These are phyloP conservation scores for Gallinago nigripennis DNA, from an alignment of 2,797 vertebrate species.

Conservation along the genomic window DNA sequence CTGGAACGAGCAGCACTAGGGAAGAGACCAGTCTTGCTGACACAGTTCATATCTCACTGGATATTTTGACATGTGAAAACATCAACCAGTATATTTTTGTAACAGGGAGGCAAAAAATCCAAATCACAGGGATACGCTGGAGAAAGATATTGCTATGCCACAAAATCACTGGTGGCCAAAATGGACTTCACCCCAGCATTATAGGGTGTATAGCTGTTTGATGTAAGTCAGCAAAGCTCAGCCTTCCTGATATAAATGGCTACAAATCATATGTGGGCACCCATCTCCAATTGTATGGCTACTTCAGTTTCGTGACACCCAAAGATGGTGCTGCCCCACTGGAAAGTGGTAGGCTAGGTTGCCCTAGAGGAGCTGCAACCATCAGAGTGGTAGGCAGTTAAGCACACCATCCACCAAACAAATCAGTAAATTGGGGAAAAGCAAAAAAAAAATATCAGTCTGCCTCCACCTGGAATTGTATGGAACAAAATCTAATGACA, in stretches of 20 bases:
- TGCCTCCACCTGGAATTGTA: neutral
- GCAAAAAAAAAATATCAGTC: neutral
- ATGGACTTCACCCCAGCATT: neutral
- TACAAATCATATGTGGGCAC: neutral
- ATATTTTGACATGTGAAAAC: conserved; percentile 45
- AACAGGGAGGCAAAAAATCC: neutral
- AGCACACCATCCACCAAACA: neutral
- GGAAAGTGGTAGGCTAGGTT: neutral
- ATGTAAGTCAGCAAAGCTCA: neutral
- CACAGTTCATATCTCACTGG: conserved; percentile 22
- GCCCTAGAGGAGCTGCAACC: neutral
- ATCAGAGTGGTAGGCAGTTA: neutral
- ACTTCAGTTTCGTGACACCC: neutral
- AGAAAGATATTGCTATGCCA: neutral
- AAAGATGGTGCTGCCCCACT: neutral
- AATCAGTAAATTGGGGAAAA: neutral
- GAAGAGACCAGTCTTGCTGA: neutral
- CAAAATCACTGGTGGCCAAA: neutral
- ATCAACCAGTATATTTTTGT: conserved; percentile 19
- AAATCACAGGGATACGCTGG: neutral
- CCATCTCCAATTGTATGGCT: neutral
- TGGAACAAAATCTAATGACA: neutral
- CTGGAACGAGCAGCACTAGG: neutral
- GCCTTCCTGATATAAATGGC: neutral
- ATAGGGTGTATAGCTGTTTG: neutral